Percentiles rank a stretch among this genome's conserved stretches.
phyloP scores from a whole-genome alignment of 2,888 invertebrate genomes.

The Caradrina kadenii region DNA sequence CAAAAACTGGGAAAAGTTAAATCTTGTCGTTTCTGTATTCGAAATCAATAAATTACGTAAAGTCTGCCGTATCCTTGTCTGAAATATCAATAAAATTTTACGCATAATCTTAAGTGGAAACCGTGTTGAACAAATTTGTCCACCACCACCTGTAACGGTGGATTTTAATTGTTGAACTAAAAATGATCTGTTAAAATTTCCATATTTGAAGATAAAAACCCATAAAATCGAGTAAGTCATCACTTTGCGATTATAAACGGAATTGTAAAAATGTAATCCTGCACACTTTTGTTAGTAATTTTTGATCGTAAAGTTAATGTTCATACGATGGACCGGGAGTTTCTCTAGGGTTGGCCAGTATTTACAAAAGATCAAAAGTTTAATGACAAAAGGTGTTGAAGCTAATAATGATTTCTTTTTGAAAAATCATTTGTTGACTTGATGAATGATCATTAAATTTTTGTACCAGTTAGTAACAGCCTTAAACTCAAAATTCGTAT shows the following conservation, averaged over 20 bases:
- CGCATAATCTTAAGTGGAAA: background rate
- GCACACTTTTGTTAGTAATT: slow-evolving; percentile 48
- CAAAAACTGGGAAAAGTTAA: background rate
- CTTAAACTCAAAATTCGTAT: too few relatives aligned
- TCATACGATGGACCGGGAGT: slow-evolving; percentile 43
- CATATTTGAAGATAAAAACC: slow-evolving; percentile 47
- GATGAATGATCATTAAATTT: background rate
- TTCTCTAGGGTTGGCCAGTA: slow-evolving; percentile 44
- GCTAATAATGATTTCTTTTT: slow-evolving; percentile 32
- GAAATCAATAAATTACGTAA: background rate
- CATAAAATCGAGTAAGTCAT: slow-evolving; percentile 58
- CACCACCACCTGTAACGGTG: background rate
- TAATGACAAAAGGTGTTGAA: slow-evolving; percentile 1
- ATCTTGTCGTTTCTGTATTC: background rate
- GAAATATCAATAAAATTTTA: slow-evolving; percentile 7
- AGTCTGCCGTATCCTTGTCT: background rate
- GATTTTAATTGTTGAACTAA: slow-evolving; percentile 21
- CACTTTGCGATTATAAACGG: slow-evolving; percentile 53
- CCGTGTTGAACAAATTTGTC: slow-evolving; percentile 16
- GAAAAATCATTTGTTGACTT: background rate
- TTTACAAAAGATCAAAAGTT: slow-evolving; percentile 31
- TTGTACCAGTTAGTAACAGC: background rate
- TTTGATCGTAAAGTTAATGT: slow-evolving; percentile 43
- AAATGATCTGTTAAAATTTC: slow-evolving; percentile 29
- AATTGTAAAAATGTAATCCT: slow-evolving; percentile 50